phyloP scores from a whole-genome alignment of 2,888 invertebrate species.

The Leptinotarsa rubiginosa region DNA sequence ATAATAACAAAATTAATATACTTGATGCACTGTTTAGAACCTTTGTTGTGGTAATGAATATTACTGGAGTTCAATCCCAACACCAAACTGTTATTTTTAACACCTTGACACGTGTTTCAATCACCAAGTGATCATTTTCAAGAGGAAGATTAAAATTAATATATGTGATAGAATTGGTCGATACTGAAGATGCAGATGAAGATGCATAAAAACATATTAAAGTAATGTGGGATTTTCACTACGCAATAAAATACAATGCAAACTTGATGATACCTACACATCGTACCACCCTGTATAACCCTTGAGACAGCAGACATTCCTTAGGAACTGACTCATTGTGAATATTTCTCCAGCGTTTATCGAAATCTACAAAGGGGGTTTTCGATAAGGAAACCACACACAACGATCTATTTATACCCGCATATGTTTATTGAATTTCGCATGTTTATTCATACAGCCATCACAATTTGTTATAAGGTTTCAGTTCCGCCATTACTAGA shows the following conservation, averaged over 20 bases:
- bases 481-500: conserved; percentile 6
- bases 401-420: conserved; percentile 16
- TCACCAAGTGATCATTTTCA: no score
- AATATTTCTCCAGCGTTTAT: conserved; percentile 1
- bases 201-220: no score
- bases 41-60: no score
- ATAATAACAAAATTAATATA: no score
- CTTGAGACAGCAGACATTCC: neutral
- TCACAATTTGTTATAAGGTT: conserved; percentile 10
- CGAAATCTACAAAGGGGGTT: conserved; percentile 5
- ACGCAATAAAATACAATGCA: neutral
- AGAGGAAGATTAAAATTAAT: no score
- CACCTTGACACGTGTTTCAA: no score
- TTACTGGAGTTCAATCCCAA: no score
- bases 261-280: neutral
- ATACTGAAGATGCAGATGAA: no score
- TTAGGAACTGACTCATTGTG: conserved; percentile 1
- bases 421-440: conserved; percentile 24
- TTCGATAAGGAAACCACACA: conserved; percentile 19
- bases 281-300: neutral
- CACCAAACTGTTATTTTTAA: no score
- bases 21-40: no score
- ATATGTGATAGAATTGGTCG: no score
- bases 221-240: no score
- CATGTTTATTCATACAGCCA: conserved; percentile 17